Conservation (phyloP, 2,888 invertebrate species). For the Sarcophaga subvicina region DNA sequence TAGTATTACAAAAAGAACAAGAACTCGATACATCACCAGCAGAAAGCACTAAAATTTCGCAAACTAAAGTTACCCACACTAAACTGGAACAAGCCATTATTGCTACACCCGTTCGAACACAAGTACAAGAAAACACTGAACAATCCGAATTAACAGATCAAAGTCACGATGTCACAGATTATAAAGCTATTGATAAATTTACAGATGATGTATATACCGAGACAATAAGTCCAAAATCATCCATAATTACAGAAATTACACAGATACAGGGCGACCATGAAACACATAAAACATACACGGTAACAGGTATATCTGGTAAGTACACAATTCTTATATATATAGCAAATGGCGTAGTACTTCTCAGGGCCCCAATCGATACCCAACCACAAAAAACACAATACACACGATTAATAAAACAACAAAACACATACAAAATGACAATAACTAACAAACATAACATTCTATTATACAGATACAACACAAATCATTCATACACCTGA, state of each 20-base stretch:
- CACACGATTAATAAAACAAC: slow-evolving; percentile 72
- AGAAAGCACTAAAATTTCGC: slow-evolving; percentile 5
- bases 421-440: slow-evolving; percentile 76
- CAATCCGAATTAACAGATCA: neutral
- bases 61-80: neutral
- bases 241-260: slow-evolving; percentile 56
- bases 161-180: neutral
- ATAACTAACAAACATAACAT: slow-evolving; percentile 71
- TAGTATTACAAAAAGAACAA: slow-evolving; percentile 44
- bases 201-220: slow-evolving; percentile 50
- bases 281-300: slow-evolving; percentile 68
- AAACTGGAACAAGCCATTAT: slow-evolving; percentile 11
- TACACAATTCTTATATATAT: slow-evolving; percentile 72
- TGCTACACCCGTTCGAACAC: neutral
- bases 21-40: neutral
- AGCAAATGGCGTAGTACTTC: slow-evolving; percentile 80
- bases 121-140: slow-evolving; percentile 11
- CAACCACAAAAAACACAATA: slow-evolving; percentile 75
- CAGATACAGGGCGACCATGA: slow-evolving; percentile 51
- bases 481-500: slow-evolving; percentile 80
- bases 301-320: slow-evolving; percentile 73
- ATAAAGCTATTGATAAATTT: slow-evolving; percentile 58
- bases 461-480: slow-evolving; percentile 80
- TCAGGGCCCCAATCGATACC: slow-evolving; percentile 70
- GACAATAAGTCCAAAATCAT: slow-evolving; percentile 44